Percentiles rank a stretch among this genome's conserved stretches.
phyloP scores from a whole-genome alignment of 2,797 vertebrate genomes.

The Monodelphis domestica region DNA sequence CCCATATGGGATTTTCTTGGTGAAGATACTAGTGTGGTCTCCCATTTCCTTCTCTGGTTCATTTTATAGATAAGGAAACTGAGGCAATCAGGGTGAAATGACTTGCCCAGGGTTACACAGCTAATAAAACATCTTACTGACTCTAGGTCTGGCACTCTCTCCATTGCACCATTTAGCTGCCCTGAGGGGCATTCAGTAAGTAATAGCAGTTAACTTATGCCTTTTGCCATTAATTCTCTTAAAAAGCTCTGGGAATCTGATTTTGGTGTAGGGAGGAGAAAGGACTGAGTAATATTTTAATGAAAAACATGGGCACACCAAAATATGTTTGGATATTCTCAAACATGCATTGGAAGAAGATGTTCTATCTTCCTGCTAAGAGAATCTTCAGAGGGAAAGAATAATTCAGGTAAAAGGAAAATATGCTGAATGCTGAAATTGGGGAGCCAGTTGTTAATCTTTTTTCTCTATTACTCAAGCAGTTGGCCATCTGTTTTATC shows the following conservation, averaged over 20 bases:
- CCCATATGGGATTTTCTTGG: not conserved
- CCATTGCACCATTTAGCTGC: not conserved
- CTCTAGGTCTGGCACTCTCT: not conserved
- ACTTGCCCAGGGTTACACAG: not conserved
- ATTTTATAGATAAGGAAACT: not conserved
- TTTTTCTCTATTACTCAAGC: constrained; percentile 52
- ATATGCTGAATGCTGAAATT: constrained; percentile 49
- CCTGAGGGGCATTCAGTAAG: not conserved
- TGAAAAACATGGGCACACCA: constrained; percentile 21
- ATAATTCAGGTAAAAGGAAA: constrained; percentile 50
- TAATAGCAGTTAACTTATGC: constrained; percentile 12
- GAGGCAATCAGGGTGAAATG: not conserved
- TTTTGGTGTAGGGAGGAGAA: constrained; percentile 10
- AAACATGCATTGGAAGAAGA: constrained; percentile 23
- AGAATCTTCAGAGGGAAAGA: constrained; percentile 24
- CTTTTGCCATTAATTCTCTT: constrained; percentile 17
- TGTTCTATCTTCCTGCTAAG: constrained; percentile 31
- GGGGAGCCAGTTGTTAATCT: constrained; percentile 48
- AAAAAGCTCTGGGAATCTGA: constrained; percentile 40
- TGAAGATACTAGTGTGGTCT: not conserved
- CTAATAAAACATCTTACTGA: not conserved
- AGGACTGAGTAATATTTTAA: constrained; percentile 27
- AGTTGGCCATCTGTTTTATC: constrained; percentile 55
- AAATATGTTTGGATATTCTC: not conserved
- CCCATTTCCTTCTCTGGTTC: not conserved